Conservation (phyloP, 1,140 invertebrate genomes). For the Bombus confusus region DNA sequence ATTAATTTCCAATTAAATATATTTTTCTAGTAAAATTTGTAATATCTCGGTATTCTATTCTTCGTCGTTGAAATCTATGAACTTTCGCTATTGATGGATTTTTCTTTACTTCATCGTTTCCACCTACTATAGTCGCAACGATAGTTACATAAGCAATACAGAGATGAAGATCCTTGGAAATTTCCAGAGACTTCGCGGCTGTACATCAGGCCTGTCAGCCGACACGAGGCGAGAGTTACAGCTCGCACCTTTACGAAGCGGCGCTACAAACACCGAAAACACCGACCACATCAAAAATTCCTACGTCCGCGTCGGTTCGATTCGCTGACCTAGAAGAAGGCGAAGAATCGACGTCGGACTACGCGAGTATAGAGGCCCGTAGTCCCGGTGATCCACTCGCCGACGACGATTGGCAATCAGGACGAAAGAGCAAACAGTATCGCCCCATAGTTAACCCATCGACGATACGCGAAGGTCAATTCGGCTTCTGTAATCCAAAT, state of each 20-base stretch:
- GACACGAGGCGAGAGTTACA: conserved; percentile 84
- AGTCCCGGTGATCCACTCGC: conserved; percentile 81
- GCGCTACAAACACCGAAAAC: conserved; percentile 84
- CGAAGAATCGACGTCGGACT: conserved; percentile 89
- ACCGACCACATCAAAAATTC: conserved; percentile 84
- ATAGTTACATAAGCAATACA: background rate
- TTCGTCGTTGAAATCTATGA: background rate
- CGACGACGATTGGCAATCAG: conserved; percentile 82
- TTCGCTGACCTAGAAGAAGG: conserved; percentile 85
- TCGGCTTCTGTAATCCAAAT: conserved; percentile 89
- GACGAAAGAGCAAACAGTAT: conserved; percentile 72
- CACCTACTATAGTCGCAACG: background rate
- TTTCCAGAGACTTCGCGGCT: conserved; percentile 77
- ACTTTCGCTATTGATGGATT: background rate
- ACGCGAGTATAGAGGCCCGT: conserved; percentile 88
- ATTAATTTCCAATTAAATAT: too few species aligned
- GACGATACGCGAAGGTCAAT: conserved; percentile 82
- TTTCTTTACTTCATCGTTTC: background rate
- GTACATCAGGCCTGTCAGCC: conserved; percentile 82
- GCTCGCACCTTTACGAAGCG: conserved; percentile 83
- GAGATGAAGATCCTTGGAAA: background rate
- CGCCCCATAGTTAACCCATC: conserved; percentile 68
- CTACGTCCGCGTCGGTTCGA: conserved; percentile 86
- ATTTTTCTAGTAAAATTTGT: too few species aligned
- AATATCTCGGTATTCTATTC: too few species aligned